These are phyloP conservation scores for Stigmatopora argus DNA, from an alignment of 2,113 vertebrate genomes.

Conservation along the genomic window DNA sequence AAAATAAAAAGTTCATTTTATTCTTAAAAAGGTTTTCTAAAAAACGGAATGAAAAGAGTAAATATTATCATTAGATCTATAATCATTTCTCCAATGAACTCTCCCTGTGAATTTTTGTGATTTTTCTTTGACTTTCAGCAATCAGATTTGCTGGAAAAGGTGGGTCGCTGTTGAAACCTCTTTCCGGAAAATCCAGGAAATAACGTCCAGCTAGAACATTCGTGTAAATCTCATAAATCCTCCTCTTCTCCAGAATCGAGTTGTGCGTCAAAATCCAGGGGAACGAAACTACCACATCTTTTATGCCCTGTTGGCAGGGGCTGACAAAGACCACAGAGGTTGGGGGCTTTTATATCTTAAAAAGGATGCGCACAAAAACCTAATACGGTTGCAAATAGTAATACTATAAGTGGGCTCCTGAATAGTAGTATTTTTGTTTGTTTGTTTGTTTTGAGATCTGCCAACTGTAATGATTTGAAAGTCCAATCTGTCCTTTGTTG, in stretches of 20 bases:
- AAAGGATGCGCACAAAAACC: neutral
- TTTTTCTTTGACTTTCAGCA: slow-evolving; percentile 50
- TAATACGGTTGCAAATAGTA: too few species aligned
- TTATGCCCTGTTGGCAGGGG: slow-evolving; percentile 81
- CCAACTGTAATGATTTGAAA: neutral
- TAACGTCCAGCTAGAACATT: neutral
- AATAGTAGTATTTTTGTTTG: too few species aligned
- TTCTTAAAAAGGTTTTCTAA: too few species aligned
- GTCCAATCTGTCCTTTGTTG: slow-evolving; percentile 16
- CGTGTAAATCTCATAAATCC: neutral
- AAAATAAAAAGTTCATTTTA: too few species aligned
- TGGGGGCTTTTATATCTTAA: slow-evolving; percentile 5
- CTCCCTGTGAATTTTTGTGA: neutral
- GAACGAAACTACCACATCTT: slow-evolving; percentile 91
- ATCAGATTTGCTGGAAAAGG: slow-evolving; percentile 75
- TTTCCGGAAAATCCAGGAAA: neutral
- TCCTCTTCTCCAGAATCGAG: slow-evolving; percentile 76
- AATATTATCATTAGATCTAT: too few species aligned
- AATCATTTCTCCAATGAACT: too few species aligned
- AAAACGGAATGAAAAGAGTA: too few species aligned
- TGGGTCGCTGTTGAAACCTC: slow-evolving; percentile 24
- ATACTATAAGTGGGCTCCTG: too few species aligned
- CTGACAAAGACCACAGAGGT: slow-evolving; percentile 79
- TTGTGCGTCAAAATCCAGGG: slow-evolving; percentile 83
- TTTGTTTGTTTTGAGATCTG: too few species aligned